Evolutionary conservation across 1,140 invertebrate species (phyloP), one percentile per base, ranked within the genome.

Genomic region (Tetramorium simillimum): DNA sequence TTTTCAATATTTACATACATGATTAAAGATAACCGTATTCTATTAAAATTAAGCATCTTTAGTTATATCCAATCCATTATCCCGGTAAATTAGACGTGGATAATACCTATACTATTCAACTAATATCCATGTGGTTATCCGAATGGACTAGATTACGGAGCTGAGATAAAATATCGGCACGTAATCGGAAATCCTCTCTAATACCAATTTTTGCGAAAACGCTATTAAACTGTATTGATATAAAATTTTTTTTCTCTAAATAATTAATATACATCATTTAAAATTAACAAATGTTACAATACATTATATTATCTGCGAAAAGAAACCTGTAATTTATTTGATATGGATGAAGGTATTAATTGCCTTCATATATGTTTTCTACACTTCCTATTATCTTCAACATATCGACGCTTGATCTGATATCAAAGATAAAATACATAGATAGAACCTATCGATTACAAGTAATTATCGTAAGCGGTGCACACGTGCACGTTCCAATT

Each of bases 101-200:
- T 80, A 51, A 46, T 46, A 46, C 46, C 46, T 46, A 46, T 12
- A 14, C 10, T 46, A 14, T n/a, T 28, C 43, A 51, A 67, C 60
- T 80, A 67, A 80, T 78, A 67, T 4, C 62, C 43, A 69, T 69
- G 28, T 69, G n/a, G 43, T 69, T 80, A 78, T 67, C 7, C 18
- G 58, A 78, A 65, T 78, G 6, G 58, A 21, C 18, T 69, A 37
- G 24, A 67, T 80, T 80, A 80, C 28, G 9, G 14, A 65, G 10
- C 3, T 14, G 43, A 67, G 28, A 7, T 51, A 67, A 67, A 80
- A 80, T 69, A 69, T 80, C 16, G 43, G 1, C 9, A 5, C n/a
- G 12, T 67, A 65, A 78, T 80, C 60, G 3, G 14, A 53, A 33
- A 65, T 67, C 18, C 28, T 65, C 6, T 1, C 40, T 33, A 6